phyloP scores from a whole-genome alignment of 2,113 vertebrate genomes.

The Nyctibius bracteatus region DNA sequence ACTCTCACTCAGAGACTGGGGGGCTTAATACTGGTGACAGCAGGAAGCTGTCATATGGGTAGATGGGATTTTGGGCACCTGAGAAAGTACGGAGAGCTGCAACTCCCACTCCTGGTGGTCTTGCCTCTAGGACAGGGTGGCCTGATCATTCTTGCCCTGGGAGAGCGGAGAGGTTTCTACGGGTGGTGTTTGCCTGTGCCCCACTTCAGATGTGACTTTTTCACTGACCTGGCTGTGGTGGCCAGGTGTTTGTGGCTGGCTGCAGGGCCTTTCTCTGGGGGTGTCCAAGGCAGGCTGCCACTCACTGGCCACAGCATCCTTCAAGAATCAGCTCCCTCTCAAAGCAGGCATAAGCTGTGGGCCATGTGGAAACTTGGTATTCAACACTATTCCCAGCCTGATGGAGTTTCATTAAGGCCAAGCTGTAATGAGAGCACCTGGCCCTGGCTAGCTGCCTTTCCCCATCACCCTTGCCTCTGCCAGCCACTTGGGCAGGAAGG shows the following conservation, averaged over 20 bases:
- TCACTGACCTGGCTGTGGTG: not conserved
- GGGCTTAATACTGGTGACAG: not conserved
- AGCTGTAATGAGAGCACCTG: not conserved
- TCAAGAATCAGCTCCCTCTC: not conserved
- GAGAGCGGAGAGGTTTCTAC: not conserved
- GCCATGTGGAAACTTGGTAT: not conserved
- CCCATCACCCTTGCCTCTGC: not conserved
- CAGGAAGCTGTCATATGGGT: not conserved
- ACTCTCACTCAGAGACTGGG: not conserved
- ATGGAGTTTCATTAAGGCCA: not conserved
- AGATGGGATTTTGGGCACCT: not conserved
- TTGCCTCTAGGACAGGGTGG: not conserved
- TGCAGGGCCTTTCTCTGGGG: not conserved
- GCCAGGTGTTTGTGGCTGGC: not conserved
- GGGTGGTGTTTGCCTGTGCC: not conserved
- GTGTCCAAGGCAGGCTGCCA: not conserved
- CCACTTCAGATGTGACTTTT: not conserved
- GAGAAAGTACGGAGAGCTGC: not conserved
- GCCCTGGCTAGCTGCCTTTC: not conserved
- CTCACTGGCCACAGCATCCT: not conserved
- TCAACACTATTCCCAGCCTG: not conserved
- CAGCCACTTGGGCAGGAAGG: not conserved
- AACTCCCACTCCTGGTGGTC: not conserved
- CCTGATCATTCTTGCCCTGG: not conserved
- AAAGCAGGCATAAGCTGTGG: not conserved